Evolutionary conservation across 2,113 vertebrate genomes (phyloP).

Genomic region (Urocolius indicus): DNA sequence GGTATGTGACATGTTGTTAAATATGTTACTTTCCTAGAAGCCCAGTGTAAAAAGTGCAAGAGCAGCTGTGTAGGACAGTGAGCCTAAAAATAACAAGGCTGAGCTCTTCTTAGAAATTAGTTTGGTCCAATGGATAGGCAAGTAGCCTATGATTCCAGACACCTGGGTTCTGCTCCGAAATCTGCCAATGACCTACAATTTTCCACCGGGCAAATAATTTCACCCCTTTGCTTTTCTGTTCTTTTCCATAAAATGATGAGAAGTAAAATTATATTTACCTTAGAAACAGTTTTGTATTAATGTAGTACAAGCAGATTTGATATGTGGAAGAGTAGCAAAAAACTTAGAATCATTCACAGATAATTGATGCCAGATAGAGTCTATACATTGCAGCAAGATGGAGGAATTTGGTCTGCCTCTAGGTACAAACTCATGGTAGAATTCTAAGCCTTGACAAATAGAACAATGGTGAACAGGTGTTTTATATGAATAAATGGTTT

Average conservation of each 20-base stretch:
- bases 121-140: constrained; percentile 52
- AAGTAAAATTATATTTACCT: neutral
- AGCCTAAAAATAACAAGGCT: constrained; percentile 52
- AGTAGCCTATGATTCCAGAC: constrained; percentile 9
- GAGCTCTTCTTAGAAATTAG: constrained; percentile 56
- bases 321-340: neutral
- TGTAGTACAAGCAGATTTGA: neutral
- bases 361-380: neutral
- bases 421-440: neutral
- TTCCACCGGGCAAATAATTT: neutral
- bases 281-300: neutral
- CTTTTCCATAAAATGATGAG: neutral
- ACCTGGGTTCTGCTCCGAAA: constrained; percentile 24
- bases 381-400: neutral
- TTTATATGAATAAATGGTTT: constrained; percentile 29
- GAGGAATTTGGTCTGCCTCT: neutral
- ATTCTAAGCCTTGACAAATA: neutral
- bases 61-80: constrained; percentile 59
- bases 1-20: constrained; percentile 49
- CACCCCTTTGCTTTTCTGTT: neutral
- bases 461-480: neutral
- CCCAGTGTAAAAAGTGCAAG: constrained; percentile 30
- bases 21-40: constrained; percentile 60
- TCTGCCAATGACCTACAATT: constrained; percentile 36
- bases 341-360: neutral